Conservation (phyloP, 2,797 vertebrate species). For the Cynopterus sphinx region DNA sequence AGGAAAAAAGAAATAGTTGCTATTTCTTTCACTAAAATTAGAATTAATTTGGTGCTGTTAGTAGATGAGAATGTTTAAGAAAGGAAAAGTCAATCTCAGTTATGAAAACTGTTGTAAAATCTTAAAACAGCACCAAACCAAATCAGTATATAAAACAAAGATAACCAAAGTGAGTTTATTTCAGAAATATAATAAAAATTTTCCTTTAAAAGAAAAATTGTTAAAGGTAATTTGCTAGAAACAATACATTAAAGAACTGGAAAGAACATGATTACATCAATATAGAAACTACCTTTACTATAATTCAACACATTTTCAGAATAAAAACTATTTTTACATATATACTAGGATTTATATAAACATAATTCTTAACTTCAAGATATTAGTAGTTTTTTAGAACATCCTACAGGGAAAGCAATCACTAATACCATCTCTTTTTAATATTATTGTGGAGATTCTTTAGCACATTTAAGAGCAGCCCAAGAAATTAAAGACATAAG, state of each 20-base stretch:
- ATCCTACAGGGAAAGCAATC: background rate
- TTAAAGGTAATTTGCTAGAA: background rate
- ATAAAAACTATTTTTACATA: background rate
- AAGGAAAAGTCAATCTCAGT: background rate
- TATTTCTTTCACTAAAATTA: background rate
- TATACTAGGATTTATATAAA: background rate
- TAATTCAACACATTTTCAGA: background rate
- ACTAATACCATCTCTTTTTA: background rate
- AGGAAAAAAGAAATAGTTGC: background rate
- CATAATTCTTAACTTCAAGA: background rate
- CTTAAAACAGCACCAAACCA: background rate
- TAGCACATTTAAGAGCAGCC: background rate
- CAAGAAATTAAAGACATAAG: background rate
- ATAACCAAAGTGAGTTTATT: background rate
- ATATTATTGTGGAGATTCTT: background rate
- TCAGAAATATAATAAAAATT: background rate
- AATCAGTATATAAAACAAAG: background rate
- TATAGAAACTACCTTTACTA: background rate
- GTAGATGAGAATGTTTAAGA: background rate
- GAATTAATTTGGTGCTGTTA: background rate
- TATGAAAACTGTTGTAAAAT: background rate
- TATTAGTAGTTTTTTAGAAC: background rate
- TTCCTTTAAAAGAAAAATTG: background rate
- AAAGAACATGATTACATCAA: background rate
- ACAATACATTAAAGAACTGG: background rate